Base-by-base conservation (phyloP, 1,140 invertebrate genomes). In the Aphaenogaster ashmeadi region DNA sequence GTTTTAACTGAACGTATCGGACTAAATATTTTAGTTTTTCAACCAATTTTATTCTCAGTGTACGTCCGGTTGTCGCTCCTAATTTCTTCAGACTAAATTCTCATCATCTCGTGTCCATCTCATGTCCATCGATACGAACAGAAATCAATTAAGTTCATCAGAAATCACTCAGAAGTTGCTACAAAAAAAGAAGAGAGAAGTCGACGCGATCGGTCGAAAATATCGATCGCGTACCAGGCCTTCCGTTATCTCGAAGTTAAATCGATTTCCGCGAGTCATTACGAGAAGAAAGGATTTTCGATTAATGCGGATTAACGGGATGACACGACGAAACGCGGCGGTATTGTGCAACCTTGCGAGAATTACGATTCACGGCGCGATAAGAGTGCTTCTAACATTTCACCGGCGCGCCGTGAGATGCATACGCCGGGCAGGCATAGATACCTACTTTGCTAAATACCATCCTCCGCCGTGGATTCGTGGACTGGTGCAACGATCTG, bases 381-480 rank as follows among this genome's bases (percentile, higher is more conserved):
- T 54, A 54, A 69, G 62, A 69, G 11, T n/a, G 13, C 5, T 67
- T 38, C n/a, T 38, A 71, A 56, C 50, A 56, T 81, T 71, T 71
- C 64, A 58, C 50, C 52, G 50, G 38, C 9, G 44, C 38, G 47
- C 64, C 66, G 79, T 69, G 66, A 69, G 62, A 67, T 41, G 62
- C n/a, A 54, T 71, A 71, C 21, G 38, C 15, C 18, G 58, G 60
- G 27, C n/a, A 81, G 64, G 36, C 79, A 81, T 71, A 81, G 79
- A 81, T 71, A 81, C 79, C 79, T 81, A 71, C 79, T 81, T 81
- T 71, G 38, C 47, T 81, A 69, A 69, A 67, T 71, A 71, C 50
- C 64, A 71, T 56, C 38, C 38, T 81, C n/a, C 18, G 38, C 36
- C 9, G 47, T 44, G 41, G 41, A 62, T 54, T 64, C 47, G 69